Evolutionary conservation across 2,797 vertebrate species (phyloP).

Genomic region (Sciurus carolinensis): DNA sequence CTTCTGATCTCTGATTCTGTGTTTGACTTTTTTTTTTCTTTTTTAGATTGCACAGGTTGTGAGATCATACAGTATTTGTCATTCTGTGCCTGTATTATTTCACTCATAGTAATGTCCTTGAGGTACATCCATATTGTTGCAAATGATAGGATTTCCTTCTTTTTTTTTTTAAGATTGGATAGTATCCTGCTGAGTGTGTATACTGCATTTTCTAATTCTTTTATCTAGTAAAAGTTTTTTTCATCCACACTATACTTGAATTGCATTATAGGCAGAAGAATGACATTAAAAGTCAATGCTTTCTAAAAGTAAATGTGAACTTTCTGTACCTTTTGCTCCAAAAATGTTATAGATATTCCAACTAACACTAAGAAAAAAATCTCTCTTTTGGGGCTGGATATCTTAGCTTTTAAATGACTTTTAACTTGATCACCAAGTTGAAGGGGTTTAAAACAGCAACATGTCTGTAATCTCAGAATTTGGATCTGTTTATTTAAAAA

Average conservation of each 20-base stretch:
- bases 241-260: not conserved
- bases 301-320: not conserved
- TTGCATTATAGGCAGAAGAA: not conserved
- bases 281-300: not conserved
- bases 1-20: not conserved
- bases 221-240: not conserved
- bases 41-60: not conserved
- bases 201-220: not conserved
- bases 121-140: not conserved
- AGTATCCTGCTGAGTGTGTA: not conserved
- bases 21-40: not conserved
- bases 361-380: not conserved
- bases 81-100: not conserved
- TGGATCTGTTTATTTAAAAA: slow-evolving; percentile 43
- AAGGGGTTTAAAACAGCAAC: not conserved
- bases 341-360: not conserved
- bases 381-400: not conserved
- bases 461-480: not conserved
- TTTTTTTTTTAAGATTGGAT: not conserved
- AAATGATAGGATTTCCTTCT: not conserved
- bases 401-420: not conserved
- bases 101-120: not conserved
- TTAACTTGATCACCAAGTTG: not conserved
- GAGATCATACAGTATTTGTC: not conserved
- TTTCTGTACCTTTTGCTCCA: not conserved